phyloP scores from a whole-genome alignment of 2,888 invertebrate species.

The Athalia circularis region DNA sequence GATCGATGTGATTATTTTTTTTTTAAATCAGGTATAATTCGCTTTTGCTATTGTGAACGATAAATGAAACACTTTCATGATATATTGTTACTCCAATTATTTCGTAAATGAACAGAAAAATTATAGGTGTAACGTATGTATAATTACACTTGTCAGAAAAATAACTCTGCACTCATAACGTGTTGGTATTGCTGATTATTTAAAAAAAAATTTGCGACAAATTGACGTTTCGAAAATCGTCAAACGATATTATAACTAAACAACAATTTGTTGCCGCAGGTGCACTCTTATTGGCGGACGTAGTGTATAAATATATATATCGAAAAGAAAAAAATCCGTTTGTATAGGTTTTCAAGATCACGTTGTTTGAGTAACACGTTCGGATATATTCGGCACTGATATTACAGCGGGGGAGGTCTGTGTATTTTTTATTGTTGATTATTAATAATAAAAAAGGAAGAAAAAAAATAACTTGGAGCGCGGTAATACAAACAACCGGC shows the following conservation, averaged over 20 bases:
- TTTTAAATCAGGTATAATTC: too few relatives aligned
- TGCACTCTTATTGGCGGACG: too few relatives aligned
- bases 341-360: neutral
- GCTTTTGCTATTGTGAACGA: too few relatives aligned
- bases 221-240: too few relatives aligned
- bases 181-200: neutral
- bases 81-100: too few relatives aligned
- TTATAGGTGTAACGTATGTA: neutral
- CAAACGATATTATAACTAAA: too few relatives aligned
- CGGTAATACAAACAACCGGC: slow-evolving; percentile 49
- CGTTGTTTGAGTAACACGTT: neutral
- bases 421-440: too few relatives aligned
- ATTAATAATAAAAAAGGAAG: neutral
- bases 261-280: too few relatives aligned
- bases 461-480: slow-evolving; percentile 12
- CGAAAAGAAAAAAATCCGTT: neutral
- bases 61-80: too few relatives aligned
- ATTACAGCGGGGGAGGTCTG: neutral
- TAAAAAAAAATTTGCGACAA: neutral
- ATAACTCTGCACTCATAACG: neutral
- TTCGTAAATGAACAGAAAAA: too few relatives aligned
- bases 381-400: neutral
- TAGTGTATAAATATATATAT: too few relatives aligned
- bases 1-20: too few relatives aligned
- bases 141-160: neutral